phyloP scores from a whole-genome alignment of 2,888 invertebrate genomes.

The Rhogogaster chlorosoma region DNA sequence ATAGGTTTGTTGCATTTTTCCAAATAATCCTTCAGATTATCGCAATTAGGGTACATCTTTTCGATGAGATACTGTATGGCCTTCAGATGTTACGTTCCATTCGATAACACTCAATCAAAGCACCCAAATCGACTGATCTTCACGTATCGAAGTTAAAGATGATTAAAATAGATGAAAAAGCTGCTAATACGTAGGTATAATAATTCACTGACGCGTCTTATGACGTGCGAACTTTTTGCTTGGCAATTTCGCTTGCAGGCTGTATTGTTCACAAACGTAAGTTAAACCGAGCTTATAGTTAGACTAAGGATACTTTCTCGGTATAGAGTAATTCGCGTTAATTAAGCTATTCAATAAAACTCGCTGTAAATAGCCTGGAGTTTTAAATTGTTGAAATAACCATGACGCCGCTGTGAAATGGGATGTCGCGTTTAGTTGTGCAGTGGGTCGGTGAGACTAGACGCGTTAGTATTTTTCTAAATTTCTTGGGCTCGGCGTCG shows the following conservation, averaged over 20 bases:
- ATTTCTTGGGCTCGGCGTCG: not conserved
- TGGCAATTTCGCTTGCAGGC: not conserved
- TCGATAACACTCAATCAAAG: no score
- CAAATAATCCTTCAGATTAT: no score
- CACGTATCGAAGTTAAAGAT: no score
- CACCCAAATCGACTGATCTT: no score
- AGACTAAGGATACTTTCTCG: not conserved
- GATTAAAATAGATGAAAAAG: no score
- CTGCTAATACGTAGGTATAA: no score
- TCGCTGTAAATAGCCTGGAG: conserved; percentile 12
- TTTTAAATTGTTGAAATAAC: conserved; percentile 40
- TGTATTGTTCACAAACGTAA: not conserved
- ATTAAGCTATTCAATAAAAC: conserved; percentile 37
- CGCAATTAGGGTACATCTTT: no score
- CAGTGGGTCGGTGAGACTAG: not conserved
- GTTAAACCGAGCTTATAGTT: not conserved
- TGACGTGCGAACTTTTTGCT: not conserved
- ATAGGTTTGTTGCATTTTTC: no score
- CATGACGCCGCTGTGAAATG: conserved; percentile 40
- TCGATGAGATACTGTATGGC: no score
- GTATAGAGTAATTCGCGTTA: conserved; percentile 30
- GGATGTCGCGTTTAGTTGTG: not conserved
- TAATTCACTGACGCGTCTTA: not conserved
- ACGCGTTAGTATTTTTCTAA: conserved; percentile 9
- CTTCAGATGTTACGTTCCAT: no score